Evolutionary conservation across 2,113 vertebrate genomes (phyloP).

Genomic region (Catharus bicknelli): DNA sequence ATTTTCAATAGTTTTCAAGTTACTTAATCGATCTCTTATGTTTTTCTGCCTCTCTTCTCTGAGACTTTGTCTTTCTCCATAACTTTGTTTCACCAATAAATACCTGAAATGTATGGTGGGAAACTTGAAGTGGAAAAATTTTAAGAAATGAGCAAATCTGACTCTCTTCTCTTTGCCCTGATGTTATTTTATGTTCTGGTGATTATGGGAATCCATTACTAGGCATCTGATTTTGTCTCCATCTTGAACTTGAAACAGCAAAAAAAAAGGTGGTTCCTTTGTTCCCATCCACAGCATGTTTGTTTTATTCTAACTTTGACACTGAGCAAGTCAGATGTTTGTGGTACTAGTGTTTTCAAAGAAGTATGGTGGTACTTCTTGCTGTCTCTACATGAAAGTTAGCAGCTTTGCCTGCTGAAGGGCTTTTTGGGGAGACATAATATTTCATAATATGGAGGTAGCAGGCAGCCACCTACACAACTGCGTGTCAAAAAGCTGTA

Average conservation of each 20-base stretch:
- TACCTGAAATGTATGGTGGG: neutral
- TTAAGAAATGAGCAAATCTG: neutral
- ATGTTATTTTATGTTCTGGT: neutral
- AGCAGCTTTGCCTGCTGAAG: neutral
- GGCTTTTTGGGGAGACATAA: neutral
- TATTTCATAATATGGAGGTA: neutral
- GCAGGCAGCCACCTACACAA: neutral
- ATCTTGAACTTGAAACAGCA: neutral
- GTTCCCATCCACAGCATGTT: neutral
- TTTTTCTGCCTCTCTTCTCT: neutral
- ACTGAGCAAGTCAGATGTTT: neutral
- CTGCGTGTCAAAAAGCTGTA: neutral
- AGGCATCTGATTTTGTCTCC: neutral
- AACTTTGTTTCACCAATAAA: neutral
- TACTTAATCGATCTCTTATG: neutral
- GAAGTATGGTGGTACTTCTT: neutral
- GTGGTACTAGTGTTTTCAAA: neutral
- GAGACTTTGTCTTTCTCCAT: neutral
- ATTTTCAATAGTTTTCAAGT: neutral
- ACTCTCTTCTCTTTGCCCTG: neutral
- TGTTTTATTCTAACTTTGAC: neutral
- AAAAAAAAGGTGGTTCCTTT: neutral
- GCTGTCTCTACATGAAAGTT: neutral
- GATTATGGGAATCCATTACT: neutral
- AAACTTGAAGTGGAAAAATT: neutral